A percentile compares a stretch with the other conserved stretches of the same genome.
These are phyloP conservation scores for Silurus lanzhouensis DNA, from an alignment of 2,797 vertebrate species.

Conservation along the genomic window DNA sequence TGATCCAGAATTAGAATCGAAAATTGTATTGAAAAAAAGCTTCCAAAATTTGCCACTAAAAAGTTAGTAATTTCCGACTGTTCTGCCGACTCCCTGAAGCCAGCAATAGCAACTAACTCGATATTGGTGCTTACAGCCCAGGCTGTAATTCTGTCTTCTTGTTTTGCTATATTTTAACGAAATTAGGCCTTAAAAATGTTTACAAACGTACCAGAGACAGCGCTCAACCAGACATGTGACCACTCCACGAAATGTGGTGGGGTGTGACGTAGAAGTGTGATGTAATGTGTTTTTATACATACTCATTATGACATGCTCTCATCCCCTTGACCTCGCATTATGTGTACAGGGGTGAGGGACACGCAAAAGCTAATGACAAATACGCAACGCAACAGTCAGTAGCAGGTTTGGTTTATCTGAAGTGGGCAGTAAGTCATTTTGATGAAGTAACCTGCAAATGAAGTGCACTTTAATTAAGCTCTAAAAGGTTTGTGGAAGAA, in stretches of 20 bases:
- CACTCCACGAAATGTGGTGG: background rate
- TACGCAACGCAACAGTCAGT: background rate
- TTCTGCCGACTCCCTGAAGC: no score
- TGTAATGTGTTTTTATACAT: no score
- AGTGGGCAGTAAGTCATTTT: no score
- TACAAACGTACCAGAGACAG: background rate
- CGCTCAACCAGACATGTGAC: background rate
- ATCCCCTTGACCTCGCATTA: background rate
- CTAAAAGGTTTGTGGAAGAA: background rate
- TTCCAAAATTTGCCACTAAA: background rate
- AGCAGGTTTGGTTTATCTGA: background rate
- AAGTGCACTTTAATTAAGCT: slow-evolving; percentile 17
- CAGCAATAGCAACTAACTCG: background rate
- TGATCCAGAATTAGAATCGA: background rate
- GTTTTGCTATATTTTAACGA: background rate
- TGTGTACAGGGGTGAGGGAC: background rate
- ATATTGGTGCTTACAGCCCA: background rate
- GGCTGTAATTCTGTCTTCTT: background rate
- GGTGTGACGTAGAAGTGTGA: background rate
- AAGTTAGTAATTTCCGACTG: background rate
- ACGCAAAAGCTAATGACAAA: no score
- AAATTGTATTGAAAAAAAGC: background rate
- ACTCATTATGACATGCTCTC: background rate
- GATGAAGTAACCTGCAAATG: background rate
- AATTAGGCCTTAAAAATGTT: slow-evolving; percentile 1